Conservation (phyloP, 1,140 invertebrate genomes). For the Phenacoccus solenopsis region DNA sequence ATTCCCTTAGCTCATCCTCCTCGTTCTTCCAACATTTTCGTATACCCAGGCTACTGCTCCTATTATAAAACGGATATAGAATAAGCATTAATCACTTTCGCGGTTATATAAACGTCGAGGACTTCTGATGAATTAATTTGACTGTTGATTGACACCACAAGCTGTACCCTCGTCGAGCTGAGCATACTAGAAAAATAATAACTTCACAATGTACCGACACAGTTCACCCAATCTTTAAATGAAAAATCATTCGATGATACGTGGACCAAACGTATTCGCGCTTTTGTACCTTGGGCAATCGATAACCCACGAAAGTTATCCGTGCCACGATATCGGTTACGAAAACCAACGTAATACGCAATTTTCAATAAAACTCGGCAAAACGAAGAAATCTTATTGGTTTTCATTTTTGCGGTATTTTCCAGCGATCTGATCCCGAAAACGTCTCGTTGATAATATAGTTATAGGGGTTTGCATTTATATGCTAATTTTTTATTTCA, state of each 20-base stretch:
- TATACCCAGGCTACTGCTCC: too few relatives aligned
- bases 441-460: background rate
- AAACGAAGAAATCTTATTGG: background rate
- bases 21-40: too few relatives aligned
- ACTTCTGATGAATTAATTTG: background rate
- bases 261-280: too few relatives aligned
- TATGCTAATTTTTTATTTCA: slow-evolving; percentile 10
- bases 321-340: background rate
- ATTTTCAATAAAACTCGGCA: background rate
- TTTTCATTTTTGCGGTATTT: slow-evolving; percentile 8
- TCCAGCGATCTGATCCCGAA: slow-evolving; percentile 1
- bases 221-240: background rate
- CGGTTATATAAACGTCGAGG: too few relatives aligned
- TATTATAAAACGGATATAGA: too few relatives aligned
- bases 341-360: background rate
- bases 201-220: too few relatives aligned
- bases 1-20: too few relatives aligned
- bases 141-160: background rate
- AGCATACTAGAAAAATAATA: too few relatives aligned
- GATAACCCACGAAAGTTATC: background rate
- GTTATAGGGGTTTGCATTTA: slow-evolving; percentile 9
- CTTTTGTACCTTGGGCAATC: too few relatives aligned
- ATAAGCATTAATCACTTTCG: too few relatives aligned
- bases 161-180: too few relatives aligned
- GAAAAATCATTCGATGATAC: too few relatives aligned